Base-by-base conservation (phyloP, 2,888 invertebrate species). In the Philhelius pedissequus region DNA sequence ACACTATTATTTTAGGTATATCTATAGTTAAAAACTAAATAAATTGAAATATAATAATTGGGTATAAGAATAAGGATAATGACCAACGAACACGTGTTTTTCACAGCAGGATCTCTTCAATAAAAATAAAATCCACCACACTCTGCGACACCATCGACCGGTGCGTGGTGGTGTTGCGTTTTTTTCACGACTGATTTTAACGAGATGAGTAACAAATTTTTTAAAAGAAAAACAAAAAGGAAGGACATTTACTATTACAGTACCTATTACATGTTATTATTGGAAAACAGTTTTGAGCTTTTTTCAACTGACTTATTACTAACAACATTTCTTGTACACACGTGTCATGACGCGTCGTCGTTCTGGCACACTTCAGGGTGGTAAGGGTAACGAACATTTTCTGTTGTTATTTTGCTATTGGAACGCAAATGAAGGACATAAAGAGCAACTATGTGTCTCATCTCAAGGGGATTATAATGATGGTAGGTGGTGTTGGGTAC, bases 181-280 rank as follows among this genome's bases (percentile, higher is more conserved):
- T 69, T n/a, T 68, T 77, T 58, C 54, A 45, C 54, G 68, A 82
- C 15, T 78, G 54, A 60, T 18, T 73, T 69, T 71, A 56, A 60
- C 54, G 68, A 78, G 78, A 83, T 83, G 78, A 78, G 82, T 78
- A 74, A 83, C 68, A 78, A 78, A 77, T 71, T 60, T 73, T 27
- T 48, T 7, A 35, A 82, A 68, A 71, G 27, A 73, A 71, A 70
- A 62, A 80, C 62, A 71, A 43, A 20, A 74, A 62, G 9, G 25
- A 54, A 56, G 60, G 45, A 68, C 38, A 52, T 15, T 15, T 18
- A 30, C 40, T 15, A n/a, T n/a, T 18, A 40, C 11, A 18, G 27
- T 50, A 66, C n/a, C n/a, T n/a, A n/a, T n/a, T n/a, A n/a, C n/a
- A n/a, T n/a, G n/a, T n/a, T n/a, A 58, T 45, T 50, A 15, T 27